Conservation (phyloP, 2,888 invertebrate species). For the Mimas tiliae region DNA sequence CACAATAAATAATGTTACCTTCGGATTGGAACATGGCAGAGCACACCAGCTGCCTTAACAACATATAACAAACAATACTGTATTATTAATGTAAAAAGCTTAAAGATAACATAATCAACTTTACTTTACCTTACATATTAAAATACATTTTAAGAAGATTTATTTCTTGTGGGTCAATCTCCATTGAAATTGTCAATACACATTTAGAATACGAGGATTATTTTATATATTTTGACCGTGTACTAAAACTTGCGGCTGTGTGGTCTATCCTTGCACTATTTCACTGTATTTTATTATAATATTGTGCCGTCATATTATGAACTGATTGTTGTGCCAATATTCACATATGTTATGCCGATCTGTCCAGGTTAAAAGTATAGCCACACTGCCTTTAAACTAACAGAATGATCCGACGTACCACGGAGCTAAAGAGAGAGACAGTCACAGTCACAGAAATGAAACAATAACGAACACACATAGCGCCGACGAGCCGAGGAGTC, state of each 20-base stretch:
- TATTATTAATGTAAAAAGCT: conserved; percentile 7
- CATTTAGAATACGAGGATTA: conserved; percentile 49
- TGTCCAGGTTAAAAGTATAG: conserved; percentile 79
- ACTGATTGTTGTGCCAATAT: conserved; percentile 61
- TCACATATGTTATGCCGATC: conserved; percentile 73
- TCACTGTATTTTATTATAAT: conserved; percentile 33
- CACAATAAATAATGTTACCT: conserved; percentile 57
- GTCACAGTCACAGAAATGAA: conserved; percentile 47
- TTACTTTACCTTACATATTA: conserved; percentile 8
- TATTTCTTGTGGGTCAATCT: conserved; percentile 70
- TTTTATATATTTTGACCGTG: conserved; percentile 41
- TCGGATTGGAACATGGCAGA: background rate
- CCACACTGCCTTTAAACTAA: conserved; percentile 80
- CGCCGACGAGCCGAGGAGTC: conserved; percentile 72
- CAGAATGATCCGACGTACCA: conserved; percentile 65
- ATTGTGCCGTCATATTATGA: conserved; percentile 8
- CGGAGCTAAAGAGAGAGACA: conserved; percentile 68
- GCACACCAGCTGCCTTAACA: background rate
- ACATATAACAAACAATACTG: background rate
- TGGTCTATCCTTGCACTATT: conserved; percentile 56
- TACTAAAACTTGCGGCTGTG: conserved; percentile 61
- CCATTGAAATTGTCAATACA: conserved; percentile 55
- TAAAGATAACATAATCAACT: conserved; percentile 1
- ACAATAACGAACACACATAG: conserved; percentile 49
- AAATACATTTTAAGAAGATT: conserved; percentile 42